A percentile compares a stretch with the other conserved stretches of the same genome.
These are phyloP conservation scores for Alloplasta piceator DNA, from an alignment of 2,888 invertebrate genomes.

Conservation along the genomic window DNA sequence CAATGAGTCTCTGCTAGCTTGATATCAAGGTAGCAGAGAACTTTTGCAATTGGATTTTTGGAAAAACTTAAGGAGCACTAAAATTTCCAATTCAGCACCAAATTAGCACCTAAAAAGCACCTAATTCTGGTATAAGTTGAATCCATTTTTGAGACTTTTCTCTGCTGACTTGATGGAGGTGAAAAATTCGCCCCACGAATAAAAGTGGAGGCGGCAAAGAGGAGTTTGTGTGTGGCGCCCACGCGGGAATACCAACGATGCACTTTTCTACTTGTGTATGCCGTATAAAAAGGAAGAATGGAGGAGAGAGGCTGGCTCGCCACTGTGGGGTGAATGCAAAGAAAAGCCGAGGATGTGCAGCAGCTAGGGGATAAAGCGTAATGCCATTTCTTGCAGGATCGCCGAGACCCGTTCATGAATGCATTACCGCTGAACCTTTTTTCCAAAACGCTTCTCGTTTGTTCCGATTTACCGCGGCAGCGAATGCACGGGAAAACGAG, in stretches of 20 bases:
- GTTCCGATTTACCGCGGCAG: slow-evolving; percentile 58
- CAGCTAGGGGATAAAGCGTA: slow-evolving; percentile 65
- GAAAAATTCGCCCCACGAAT: background rate
- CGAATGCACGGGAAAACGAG: slow-evolving; percentile 47
- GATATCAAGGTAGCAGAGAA: too few species aligned
- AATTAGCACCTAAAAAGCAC: too few species aligned
- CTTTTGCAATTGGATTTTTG: too few species aligned
- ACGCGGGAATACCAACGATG: slow-evolving; percentile 72
- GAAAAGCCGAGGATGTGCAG: slow-evolving; percentile 42
- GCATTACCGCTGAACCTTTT: slow-evolving; percentile 74
- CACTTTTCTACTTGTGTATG: slow-evolving; percentile 59
- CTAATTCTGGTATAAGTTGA: too few species aligned
- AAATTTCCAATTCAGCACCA: too few species aligned
- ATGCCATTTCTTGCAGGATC: slow-evolving; percentile 74
- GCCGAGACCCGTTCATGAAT: slow-evolving; percentile 76
- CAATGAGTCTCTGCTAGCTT: too few species aligned
- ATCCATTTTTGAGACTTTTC: too few species aligned
- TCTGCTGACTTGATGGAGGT: too few species aligned
- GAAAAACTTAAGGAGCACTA: too few species aligned
- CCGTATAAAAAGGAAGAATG: background rate
- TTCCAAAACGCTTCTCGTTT: slow-evolving; percentile 63
- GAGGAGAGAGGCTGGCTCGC: slow-evolving; percentile 1
- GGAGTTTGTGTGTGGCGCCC: slow-evolving; percentile 13
- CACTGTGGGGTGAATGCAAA: slow-evolving; percentile 42
- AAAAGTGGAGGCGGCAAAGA: slow-evolving; percentile 21